Conservation (phyloP, 2,888 invertebrate genomes). For the Archips xylosteana region DNA sequence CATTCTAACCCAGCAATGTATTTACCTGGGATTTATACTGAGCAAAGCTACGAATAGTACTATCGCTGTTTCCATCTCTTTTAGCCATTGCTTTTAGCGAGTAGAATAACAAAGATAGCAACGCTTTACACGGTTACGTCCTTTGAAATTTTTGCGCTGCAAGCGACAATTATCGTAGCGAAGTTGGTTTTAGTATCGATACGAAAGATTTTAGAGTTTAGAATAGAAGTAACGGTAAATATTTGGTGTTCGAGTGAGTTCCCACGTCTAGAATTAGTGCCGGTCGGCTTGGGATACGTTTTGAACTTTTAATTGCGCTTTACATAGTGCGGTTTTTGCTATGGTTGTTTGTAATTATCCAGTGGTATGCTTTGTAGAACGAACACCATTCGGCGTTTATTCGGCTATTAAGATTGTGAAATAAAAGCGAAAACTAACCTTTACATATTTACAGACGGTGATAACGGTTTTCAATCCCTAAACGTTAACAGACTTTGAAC, state of each 20-base stretch:
- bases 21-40: neutral
- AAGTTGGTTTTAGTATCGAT: constrained; percentile 14
- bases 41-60: neutral
- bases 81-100: neutral
- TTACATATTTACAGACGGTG: too few species aligned
- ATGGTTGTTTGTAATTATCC: constrained; percentile 21
- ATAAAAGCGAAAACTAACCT: too few species aligned
- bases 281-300: constrained; percentile 56
- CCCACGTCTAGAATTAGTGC: constrained; percentile 70
- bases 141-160: neutral
- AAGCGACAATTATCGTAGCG: neutral
- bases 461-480: too few species aligned
- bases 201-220: constrained; percentile 55
- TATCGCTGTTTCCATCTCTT: neutral
- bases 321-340: constrained; percentile 29
- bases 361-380: constrained; percentile 6
- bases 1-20: too few species aligned
- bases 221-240: constrained; percentile 65
- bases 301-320: constrained; percentile 42
- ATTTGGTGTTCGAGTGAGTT: constrained; percentile 66
- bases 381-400: neutral
- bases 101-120: neutral
- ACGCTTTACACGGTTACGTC: neutral
- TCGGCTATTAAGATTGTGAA: neutral
- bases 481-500: too few species aligned